Conservation (phyloP, 2,888 invertebrate genomes). For the Cyclophora albipunctata region DNA sequence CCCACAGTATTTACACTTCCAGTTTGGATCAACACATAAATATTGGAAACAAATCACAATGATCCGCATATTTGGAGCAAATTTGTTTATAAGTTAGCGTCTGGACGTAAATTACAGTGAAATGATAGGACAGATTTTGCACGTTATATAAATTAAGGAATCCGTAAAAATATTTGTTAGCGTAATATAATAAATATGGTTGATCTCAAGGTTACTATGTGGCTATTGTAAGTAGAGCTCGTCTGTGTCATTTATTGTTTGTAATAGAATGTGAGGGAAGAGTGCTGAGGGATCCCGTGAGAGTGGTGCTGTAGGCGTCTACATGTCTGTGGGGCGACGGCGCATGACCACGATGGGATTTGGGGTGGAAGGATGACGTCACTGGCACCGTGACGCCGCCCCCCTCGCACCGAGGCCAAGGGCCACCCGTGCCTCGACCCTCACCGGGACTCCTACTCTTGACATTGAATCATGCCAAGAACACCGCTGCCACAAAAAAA, state of each 20-base stretch:
- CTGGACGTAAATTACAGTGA: no score
- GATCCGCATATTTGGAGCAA: not conserved
- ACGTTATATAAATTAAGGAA: no score
- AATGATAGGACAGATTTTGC: no score
- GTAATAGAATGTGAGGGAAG: slow-evolving; percentile 5
- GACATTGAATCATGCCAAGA: slow-evolving; percentile 42
- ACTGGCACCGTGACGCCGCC: slow-evolving; percentile 44
- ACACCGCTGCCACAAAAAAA: slow-evolving; percentile 18
- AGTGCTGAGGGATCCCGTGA: slow-evolving; percentile 12
- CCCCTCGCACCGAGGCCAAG: slow-evolving; percentile 50
- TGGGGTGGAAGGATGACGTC: slow-evolving; percentile 44
- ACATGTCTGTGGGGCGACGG: slow-evolving; percentile 38
- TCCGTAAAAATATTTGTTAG: no score
- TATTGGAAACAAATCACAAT: not conserved
- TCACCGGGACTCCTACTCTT: slow-evolving; percentile 33
- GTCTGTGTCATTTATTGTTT: not conserved
- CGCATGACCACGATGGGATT: slow-evolving; percentile 29
- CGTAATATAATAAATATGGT: no score
- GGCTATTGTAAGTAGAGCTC: not conserved
- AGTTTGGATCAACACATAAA: slow-evolving; percentile 5
- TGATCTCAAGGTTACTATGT: not conserved
- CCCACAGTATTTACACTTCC: slow-evolving; percentile 6
- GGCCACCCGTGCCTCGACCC: slow-evolving; percentile 36
- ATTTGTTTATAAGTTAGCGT: no score
- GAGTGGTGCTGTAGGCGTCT: slow-evolving; percentile 24